Evolutionary conservation across 2,888 invertebrate genomes (phyloP).

Genomic region (Agriopis marginaria): DNA sequence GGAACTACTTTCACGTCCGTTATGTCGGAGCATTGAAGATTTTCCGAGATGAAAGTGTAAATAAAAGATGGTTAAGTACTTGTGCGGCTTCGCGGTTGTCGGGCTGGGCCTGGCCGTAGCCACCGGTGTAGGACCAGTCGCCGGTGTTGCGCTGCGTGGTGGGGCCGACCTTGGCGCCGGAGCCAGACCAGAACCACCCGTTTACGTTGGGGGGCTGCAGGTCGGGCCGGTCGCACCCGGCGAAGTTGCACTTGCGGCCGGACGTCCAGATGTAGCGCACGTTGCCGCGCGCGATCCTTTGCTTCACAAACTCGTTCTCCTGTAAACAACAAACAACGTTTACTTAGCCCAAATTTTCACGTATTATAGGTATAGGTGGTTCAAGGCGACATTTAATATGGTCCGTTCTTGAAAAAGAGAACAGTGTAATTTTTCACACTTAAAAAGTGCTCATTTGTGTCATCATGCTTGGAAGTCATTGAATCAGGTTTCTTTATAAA

Average conservation of each 20-base stretch:
- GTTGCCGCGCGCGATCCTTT: constrained; percentile 92
- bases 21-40: constrained; percentile 47
- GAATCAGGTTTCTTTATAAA: constrained; percentile 22
- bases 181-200: constrained; percentile 98
- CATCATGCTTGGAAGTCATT: constrained; percentile 6
- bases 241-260: constrained; percentile 96
- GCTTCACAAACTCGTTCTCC: constrained; percentile 96
- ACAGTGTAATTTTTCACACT: background rate
- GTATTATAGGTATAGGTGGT: too few relatives aligned
- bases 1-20: constrained; percentile 57
- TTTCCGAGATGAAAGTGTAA: constrained; percentile 46
- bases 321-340: constrained; percentile 49
- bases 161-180: constrained; percentile 95
- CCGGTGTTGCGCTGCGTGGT: constrained; percentile 95
- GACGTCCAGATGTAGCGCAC: constrained; percentile 96
- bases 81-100: constrained; percentile 96
- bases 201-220: constrained; percentile 94
- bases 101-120: constrained; percentile 94
- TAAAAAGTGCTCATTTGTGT: constrained; percentile 4
- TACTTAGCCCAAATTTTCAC: background rate
- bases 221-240: constrained; percentile 94
- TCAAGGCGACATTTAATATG: background rate
- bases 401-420: background rate
- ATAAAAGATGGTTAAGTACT: constrained; percentile 73
- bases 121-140: constrained; percentile 96